Conservation (phyloP, 1,140 invertebrate genomes). For the Drosophila lini region DNA sequence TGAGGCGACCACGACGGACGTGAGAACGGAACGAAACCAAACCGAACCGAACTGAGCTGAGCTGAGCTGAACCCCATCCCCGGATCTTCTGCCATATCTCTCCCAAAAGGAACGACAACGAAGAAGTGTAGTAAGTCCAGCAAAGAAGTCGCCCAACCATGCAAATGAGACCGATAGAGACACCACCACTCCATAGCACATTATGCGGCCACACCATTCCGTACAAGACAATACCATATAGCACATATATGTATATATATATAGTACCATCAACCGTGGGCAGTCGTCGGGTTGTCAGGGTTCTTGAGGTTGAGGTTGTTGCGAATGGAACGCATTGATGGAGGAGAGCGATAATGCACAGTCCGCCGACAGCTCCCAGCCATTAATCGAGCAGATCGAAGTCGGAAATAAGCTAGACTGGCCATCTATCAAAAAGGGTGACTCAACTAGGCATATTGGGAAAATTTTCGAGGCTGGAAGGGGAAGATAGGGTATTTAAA, state of each 20-base stretch:
- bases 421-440: constrained; percentile 14
- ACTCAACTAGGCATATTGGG: constrained; percentile 1
- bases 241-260: not conserved
- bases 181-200: constrained; percentile 2
- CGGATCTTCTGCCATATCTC: constrained; percentile 1
- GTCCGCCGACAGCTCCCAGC: constrained; percentile 48
- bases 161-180: constrained; percentile 49
- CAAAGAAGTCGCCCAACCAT: constrained; percentile 65
- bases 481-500: not conserved
- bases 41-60: not conserved
- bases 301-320: constrained; percentile 18
- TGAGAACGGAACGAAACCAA: constrained; percentile 61
- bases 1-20: constrained; percentile 52
- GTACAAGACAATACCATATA: constrained; percentile 7
- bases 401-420: constrained; percentile 15
- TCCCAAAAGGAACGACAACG: constrained; percentile 1
- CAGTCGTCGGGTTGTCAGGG: constrained; percentile 1
- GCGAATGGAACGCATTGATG: constrained; percentile 50
- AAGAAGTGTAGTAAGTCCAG: constrained; percentile 4
- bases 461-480: not conserved
- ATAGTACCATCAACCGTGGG: constrained; percentile 11
- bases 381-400: constrained; percentile 19
- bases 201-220: constrained; percentile 1
- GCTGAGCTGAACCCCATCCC: not conserved
- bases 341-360: constrained; percentile 61